Conservation (phyloP, 2,888 invertebrate species). For the Drosophila lutescens region DNA sequence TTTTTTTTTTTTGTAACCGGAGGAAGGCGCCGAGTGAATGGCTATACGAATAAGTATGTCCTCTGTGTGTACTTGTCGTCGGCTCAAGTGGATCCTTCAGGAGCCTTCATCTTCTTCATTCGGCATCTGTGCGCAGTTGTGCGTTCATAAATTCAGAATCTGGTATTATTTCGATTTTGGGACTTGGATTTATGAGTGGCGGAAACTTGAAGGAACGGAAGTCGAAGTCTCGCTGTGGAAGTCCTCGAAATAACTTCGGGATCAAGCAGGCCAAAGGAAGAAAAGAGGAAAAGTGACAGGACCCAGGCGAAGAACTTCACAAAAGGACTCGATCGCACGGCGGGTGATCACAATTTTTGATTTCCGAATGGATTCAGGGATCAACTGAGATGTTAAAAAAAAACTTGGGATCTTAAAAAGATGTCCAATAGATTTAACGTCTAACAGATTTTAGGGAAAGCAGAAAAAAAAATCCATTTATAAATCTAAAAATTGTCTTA, state of each 20-base stretch:
- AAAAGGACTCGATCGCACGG: slow-evolving; percentile 1
- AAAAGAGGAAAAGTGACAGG: slow-evolving; percentile 5
- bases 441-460: no score
- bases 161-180: slow-evolving; percentile 2
- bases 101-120: slow-evolving; percentile 26
- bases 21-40: slow-evolving; percentile 55
- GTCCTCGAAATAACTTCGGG: slow-evolving; percentile 32
- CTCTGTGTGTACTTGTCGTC: slow-evolving; percentile 70
- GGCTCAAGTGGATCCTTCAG: slow-evolving; percentile 66
- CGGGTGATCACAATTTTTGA: not conserved
- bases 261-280: slow-evolving; percentile 1
- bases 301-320: slow-evolving; percentile 3
- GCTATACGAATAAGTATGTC: slow-evolving; percentile 19
- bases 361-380: not conserved
- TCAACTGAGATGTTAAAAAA: not conserved
- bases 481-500: no score
- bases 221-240: slow-evolving; percentile 52
- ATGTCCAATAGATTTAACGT: not conserved
- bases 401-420: not conserved
- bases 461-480: no score
- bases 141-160: slow-evolving; percentile 63
- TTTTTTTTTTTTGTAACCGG: slow-evolving; percentile 53
- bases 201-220: slow-evolving; percentile 54
- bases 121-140: slow-evolving; percentile 72
- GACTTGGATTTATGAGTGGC: slow-evolving; percentile 58